Percentiles rank a stretch among this genome's conserved stretches.
phyloP scores from a whole-genome alignment of 2,113 vertebrate genomes.

The Pteronura brasiliensis region DNA sequence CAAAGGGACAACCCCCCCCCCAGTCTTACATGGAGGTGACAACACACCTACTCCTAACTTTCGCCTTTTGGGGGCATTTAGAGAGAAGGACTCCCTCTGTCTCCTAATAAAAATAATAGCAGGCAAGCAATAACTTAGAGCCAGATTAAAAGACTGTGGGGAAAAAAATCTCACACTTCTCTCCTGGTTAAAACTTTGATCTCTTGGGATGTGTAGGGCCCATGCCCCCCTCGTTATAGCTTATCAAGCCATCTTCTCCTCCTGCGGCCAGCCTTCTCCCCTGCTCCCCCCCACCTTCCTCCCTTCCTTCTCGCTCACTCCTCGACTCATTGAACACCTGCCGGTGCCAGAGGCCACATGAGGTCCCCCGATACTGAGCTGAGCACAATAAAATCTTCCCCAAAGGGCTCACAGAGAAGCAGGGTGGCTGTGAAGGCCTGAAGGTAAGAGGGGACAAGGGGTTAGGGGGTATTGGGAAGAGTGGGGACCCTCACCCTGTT shows the following conservation, averaged over 20 bases:
- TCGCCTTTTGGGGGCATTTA: not conserved
- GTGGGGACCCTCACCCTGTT: too few species aligned
- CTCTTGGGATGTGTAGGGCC: not conserved
- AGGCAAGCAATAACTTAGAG: not conserved
- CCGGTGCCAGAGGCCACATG: not conserved
- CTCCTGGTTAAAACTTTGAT: not conserved
- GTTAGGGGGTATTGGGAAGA: not conserved
- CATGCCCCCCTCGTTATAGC: rapidly evolving
- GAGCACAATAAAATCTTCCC: not conserved
- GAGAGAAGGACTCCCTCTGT: not conserved
- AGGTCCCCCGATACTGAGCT: not conserved
- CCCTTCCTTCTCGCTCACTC: not conserved
- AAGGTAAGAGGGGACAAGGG: not conserved
- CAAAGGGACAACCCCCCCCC: not conserved
- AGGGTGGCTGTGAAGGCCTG: not conserved
- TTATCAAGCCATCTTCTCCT: too few species aligned
- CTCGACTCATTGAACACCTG: not conserved
- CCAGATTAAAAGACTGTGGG: not conserved
- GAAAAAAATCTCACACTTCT: not conserved
- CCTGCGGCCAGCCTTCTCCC: not conserved
- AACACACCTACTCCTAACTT: not conserved
- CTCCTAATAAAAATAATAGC: not conserved
- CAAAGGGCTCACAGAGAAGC: rapidly evolving
- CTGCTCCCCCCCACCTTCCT: not conserved
- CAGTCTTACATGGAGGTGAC: not conserved